These are phyloP conservation scores for Hydroisotoma schaefferi DNA, from an alignment of 2,888 invertebrate genomes.

Conservation along the genomic window DNA sequence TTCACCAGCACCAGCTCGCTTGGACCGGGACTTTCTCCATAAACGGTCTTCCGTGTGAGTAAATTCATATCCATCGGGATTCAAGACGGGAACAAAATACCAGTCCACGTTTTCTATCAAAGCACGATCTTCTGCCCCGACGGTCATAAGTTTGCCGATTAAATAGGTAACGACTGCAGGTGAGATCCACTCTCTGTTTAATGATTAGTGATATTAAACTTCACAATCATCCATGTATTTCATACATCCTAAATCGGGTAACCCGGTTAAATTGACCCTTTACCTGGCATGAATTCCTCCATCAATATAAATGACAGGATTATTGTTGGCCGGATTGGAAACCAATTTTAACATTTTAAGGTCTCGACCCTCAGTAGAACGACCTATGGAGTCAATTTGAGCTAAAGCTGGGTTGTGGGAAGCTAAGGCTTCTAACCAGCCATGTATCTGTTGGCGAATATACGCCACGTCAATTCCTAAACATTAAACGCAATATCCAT, in stretches of 20 bases:
- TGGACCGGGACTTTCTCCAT: constrained; percentile 72
- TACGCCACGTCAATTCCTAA: too few species aligned
- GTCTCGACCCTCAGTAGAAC: constrained; percentile 49
- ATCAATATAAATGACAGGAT: constrained; percentile 57
- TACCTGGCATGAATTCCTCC: constrained; percentile 53
- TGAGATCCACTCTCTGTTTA: constrained; percentile 52
- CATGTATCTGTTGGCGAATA: constrained; percentile 36
- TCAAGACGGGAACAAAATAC: constrained; percentile 62
- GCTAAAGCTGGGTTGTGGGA: constrained; percentile 47
- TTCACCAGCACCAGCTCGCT: constrained; percentile 25
- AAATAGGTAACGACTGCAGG: constrained; percentile 46
- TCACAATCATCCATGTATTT: neutral
- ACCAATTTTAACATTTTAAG: constrained; percentile 51
- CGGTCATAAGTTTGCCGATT: constrained; percentile 60
- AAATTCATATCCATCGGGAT: constrained; percentile 64
- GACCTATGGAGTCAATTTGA: constrained; percentile 49
- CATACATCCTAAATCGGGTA: neutral
- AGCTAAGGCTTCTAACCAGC: constrained; percentile 49
- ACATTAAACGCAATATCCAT: too few species aligned
- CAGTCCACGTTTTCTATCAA: constrained; percentile 59
- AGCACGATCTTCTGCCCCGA: constrained; percentile 54
- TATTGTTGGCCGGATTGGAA: constrained; percentile 50
- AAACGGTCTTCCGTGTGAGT: constrained; percentile 59
- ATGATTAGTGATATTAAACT: neutral
- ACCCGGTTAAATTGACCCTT: neutral